A percentile compares a stretch with the other conserved stretches of the same genome.
Conservation (phyloP, 2,888 invertebrate genomes). For the Zygothrica quintamaculata region DNA sequence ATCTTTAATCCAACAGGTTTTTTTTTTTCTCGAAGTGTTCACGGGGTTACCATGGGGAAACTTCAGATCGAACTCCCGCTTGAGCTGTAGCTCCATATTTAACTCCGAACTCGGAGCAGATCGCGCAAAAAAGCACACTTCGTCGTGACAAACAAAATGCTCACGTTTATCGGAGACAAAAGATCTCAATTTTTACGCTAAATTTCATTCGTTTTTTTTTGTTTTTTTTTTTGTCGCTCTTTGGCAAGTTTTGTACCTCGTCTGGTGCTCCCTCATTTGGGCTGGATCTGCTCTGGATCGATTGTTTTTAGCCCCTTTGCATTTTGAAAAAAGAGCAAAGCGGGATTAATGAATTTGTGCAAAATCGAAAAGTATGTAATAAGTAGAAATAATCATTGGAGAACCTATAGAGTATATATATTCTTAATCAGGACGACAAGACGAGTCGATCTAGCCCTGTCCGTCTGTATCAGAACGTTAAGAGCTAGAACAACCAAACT, state of each 20-base stretch:
- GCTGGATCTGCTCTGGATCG: slow-evolving; percentile 68
- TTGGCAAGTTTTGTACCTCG: slow-evolving; percentile 38
- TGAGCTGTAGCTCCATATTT: slow-evolving; percentile 27
- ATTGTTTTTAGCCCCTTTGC: slow-evolving; percentile 37
- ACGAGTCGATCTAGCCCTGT: no score
- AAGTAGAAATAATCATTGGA: no score
- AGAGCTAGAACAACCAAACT: no score
- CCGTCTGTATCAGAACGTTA: no score
- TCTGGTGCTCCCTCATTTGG: slow-evolving; percentile 44
- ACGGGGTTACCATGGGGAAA: slow-evolving; percentile 10
- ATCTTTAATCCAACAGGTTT: no score
- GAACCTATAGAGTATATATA: no score
- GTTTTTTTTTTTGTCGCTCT: slow-evolving; percentile 51
- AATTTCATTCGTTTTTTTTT: slow-evolving; percentile 65
- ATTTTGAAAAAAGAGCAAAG: no score
- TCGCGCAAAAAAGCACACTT: slow-evolving; percentile 80
- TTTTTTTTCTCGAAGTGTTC: no score
- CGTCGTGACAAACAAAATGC: slow-evolving; percentile 83
- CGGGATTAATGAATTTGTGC: no score
- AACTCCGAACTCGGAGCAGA: slow-evolving; percentile 40
- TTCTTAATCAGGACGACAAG: no score
- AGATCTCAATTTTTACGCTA: slow-evolving; percentile 80
- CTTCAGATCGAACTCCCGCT: slow-evolving; percentile 4
- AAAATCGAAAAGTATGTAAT: no score
- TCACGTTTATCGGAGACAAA: slow-evolving; percentile 81